These are phyloP conservation scores for Lophochroa leadbeateri DNA, from an alignment of 2,113 vertebrate species.

Conservation along the genomic window DNA sequence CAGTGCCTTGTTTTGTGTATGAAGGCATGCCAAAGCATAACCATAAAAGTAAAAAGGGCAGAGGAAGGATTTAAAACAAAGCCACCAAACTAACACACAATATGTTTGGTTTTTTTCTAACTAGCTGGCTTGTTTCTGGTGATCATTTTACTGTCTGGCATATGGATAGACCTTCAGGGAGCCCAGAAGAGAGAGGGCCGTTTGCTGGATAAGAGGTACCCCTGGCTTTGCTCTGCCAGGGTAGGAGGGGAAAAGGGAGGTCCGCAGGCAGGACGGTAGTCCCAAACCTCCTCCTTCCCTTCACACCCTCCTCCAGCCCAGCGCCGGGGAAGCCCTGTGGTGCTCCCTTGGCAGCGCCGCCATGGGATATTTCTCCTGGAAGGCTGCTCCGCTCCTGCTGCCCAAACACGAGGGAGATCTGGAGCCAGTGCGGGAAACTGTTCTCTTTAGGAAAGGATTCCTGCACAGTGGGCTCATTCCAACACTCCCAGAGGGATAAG, in stretches of 20 bases:
- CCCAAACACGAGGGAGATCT: neutral
- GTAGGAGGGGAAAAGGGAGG: neutral
- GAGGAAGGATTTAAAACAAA: neutral
- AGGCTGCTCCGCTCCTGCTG: neutral
- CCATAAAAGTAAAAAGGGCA: neutral
- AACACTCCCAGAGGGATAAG: neutral
- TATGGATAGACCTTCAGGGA: neutral
- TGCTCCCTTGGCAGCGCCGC: neutral
- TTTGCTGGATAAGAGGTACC: neutral
- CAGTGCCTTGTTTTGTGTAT: neutral
- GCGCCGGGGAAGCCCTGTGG: neutral
- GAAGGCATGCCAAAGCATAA: neutral
- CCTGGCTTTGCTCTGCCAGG: neutral
- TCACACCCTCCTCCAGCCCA: neutral
- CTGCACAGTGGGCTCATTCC: neutral
- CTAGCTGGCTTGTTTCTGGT: neutral
- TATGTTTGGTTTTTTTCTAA: neutral
- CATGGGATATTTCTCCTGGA: neutral
- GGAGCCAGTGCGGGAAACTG: neutral
- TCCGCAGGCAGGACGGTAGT: neutral
- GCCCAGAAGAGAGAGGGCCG: neutral
- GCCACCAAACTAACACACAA: neutral
- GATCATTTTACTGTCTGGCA: neutral
- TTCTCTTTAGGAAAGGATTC: constrained; percentile 1
- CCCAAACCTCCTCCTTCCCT: neutral